Conservation (phyloP, 2,113 vertebrate species). For the Nycticebus coucang region DNA sequence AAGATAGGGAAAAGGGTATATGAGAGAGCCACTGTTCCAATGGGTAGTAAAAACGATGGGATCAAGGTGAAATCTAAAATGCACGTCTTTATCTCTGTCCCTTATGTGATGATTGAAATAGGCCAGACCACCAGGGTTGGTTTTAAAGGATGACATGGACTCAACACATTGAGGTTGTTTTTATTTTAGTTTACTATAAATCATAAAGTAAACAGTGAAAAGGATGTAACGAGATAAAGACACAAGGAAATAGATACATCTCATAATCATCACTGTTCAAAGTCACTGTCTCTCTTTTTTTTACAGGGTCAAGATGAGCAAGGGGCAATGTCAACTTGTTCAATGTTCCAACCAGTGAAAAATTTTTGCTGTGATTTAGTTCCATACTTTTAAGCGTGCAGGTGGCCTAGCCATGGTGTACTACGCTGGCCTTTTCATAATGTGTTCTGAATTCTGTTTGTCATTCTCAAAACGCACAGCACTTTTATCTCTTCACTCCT, state of each 20-base stretch:
- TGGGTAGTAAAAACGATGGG: background rate
- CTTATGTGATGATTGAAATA: background rate
- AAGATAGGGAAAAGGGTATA: background rate
- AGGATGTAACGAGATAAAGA: background rate
- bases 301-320: background rate
- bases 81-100: background rate
- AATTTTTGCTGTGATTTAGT: background rate
- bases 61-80: background rate
- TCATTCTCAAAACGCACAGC: background rate
- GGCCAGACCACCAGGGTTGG: background rate
- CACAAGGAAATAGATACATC: background rate
- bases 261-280: background rate
- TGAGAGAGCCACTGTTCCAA: background rate
- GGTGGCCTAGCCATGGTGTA: background rate
- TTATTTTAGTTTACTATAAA: background rate
- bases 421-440: background rate
- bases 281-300: background rate
- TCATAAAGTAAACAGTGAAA: background rate
- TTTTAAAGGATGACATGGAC: background rate
- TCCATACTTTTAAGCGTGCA: background rate
- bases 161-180: background rate
- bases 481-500: background rate
- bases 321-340: background rate
- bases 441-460: background rate
- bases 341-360: background rate